phyloP scores from a whole-genome alignment of 1,140 invertebrate species.

The Drosophila carrolli region DNA sequence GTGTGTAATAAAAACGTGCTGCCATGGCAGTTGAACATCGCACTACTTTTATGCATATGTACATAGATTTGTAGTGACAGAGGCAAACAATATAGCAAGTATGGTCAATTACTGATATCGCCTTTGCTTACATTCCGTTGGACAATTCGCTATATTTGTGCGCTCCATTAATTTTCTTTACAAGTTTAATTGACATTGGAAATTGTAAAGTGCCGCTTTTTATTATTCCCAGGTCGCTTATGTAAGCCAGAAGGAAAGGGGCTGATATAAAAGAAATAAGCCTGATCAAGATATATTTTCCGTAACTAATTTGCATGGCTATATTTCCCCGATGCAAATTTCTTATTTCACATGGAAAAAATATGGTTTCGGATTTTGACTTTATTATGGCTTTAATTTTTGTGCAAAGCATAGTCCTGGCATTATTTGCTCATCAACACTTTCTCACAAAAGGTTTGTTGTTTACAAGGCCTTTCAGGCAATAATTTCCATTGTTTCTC shows the following conservation, averaged over 20 bases:
- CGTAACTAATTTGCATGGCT: conserved; percentile 48
- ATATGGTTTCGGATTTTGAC: too few relatives aligned
- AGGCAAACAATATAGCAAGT: conserved; percentile 17
- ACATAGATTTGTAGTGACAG: neutral
- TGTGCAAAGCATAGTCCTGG: neutral
- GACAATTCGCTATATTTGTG: conserved; percentile 52
- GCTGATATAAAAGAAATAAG: conserved; percentile 10
- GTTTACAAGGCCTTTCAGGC: conserved; percentile 30
- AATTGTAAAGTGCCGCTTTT: conserved; percentile 61
- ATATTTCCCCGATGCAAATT: conserved; percentile 6
- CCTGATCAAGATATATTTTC: conserved; percentile 29
- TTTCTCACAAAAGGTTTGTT: conserved; percentile 27
- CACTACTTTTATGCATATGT: neutral
- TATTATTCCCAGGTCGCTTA: conserved; percentile 42
- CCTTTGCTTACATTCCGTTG: conserved; percentile 60
- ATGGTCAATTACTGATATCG: conserved; percentile 53
- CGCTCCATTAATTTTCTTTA: conserved; percentile 65
- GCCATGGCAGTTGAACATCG: conserved; percentile 11
- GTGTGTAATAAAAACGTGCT: conserved; percentile 65
- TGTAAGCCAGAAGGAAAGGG: conserved; percentile 19
- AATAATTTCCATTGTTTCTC: conserved; percentile 56
- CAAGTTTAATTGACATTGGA: conserved; percentile 74
- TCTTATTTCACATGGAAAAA: neutral
- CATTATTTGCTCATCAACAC: conserved; percentile 26
- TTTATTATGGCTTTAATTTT: neutral